phyloP scores from a whole-genome alignment of 2,888 invertebrate genomes.

The Argyra leucocephala region DNA sequence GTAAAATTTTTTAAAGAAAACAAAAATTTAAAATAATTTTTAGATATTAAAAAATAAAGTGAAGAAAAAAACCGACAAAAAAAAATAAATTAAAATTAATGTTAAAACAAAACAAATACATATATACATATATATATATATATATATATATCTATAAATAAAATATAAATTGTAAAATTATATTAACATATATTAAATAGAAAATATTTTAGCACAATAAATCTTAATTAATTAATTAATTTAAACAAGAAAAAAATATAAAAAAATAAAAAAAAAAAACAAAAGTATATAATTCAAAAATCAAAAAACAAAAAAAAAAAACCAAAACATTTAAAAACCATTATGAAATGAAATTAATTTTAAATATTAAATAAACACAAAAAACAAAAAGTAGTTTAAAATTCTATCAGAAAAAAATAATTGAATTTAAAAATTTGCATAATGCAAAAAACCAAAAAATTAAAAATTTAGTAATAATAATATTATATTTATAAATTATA shows the following conservation, averaged over 20 bases:
- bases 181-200: neutral
- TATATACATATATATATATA: neutral
- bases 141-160: no score
- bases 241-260: neutral
- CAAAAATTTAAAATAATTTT: no score
- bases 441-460: no score
- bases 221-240: constrained; percentile 1
- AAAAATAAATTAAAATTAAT: no score
- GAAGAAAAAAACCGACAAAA: no score
- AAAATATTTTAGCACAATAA: constrained; percentile 3
- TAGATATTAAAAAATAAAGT: no score
- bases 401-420: neutral
- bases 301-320: neutral
- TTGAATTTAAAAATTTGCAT: no score
- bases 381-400: neutral
- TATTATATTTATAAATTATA: no score
- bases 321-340: no score
- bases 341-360: neutral
- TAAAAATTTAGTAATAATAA: no score
- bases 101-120: no score
- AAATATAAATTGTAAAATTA: neutral
- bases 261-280: neutral
- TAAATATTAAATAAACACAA: neutral
- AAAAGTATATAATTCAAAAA: neutral
- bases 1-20: no score